Conservation (phyloP, 2,113 vertebrate species). For the Aegithalos caudatus region DNA sequence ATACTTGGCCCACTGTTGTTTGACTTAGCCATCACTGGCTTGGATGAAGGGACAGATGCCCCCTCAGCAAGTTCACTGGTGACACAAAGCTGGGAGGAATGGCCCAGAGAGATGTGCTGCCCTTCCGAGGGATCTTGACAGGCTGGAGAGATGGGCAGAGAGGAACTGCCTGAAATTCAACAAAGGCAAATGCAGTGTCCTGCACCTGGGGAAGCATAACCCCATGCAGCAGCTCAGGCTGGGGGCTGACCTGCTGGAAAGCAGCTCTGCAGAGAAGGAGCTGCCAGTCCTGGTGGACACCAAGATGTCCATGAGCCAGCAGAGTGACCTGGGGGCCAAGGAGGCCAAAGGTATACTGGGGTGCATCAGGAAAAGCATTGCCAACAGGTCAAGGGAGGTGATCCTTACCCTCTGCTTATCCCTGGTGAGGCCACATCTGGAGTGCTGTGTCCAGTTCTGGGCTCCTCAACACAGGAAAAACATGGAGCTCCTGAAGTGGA, state of each 20-base stretch:
- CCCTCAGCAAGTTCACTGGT: not conserved
- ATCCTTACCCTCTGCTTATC: not conserved
- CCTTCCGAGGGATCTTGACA: not conserved
- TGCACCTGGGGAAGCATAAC: not conserved
- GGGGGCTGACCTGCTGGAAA: not conserved
- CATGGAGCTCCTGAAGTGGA: not conserved
- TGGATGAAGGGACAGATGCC: not conserved
- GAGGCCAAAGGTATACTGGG: accelerated
- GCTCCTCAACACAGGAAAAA: not conserved
- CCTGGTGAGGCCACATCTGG: too few relatives aligned
- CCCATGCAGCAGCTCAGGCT: not conserved
- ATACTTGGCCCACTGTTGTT: not conserved
- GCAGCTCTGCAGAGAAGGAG: not conserved
- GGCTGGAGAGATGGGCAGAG: not conserved
- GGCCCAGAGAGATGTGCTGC: not conserved
- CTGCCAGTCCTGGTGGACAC: not conserved
- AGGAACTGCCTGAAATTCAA: not conserved
- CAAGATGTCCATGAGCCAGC: not conserved
- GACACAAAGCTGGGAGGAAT: not conserved
- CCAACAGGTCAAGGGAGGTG: not conserved
- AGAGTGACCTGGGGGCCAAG: not conserved
- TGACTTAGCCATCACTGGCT: not conserved
- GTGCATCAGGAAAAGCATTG: not conserved
- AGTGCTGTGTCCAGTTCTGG: not conserved
- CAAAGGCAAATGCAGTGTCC: not conserved